Percentiles rank a stretch among this genome's conserved stretches.
These are phyloP conservation scores for Chromobotia macracanthus DNA, from an alignment of 2,797 vertebrate genomes.

Conservation along the genomic window DNA sequence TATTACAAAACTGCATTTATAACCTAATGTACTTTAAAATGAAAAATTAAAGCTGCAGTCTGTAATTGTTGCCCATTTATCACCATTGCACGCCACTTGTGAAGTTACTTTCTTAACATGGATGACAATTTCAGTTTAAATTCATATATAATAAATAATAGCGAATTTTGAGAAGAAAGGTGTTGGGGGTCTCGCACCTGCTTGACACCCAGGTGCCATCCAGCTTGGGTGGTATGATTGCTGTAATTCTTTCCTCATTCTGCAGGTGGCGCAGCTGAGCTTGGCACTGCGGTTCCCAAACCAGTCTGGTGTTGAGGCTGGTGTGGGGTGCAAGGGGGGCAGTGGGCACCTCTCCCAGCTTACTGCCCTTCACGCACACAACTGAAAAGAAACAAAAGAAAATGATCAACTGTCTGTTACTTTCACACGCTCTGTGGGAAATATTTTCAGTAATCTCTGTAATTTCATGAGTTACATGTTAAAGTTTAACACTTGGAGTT, in stretches of 20 bases:
- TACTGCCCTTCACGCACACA: slow-evolving; percentile 70
- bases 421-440: not conserved
- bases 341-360: slow-evolving; percentile 77
- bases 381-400: slow-evolving; percentile 61
- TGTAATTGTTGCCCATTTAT: too few species aligned
- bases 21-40: too few species aligned
- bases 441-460: too few species aligned
- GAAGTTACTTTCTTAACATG: too few species aligned
- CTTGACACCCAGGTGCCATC: slow-evolving; percentile 89
- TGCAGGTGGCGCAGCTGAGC: slow-evolving; percentile 78
- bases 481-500: too few species aligned
- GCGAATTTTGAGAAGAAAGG: too few species aligned
- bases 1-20: too few species aligned
- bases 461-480: too few species aligned
- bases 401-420: slow-evolving; percentile 1
- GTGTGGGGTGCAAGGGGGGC: slow-evolving; percentile 62
- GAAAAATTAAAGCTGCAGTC: too few species aligned
- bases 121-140: too few species aligned
- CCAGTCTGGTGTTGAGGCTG: slow-evolving; percentile 63
- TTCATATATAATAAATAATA: too few species aligned
- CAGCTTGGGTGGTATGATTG: slow-evolving; percentile 79
- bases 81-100: too few species aligned
- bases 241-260: slow-evolving; percentile 74
- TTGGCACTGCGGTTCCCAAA: slow-evolving; percentile 82
- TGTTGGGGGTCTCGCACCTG: slow-evolving; percentile 69